A percentile compares a stretch with the other conserved stretches of the same genome.
phyloP scores from a whole-genome alignment of 1,140 invertebrate genomes.

The Nymphalis io region DNA sequence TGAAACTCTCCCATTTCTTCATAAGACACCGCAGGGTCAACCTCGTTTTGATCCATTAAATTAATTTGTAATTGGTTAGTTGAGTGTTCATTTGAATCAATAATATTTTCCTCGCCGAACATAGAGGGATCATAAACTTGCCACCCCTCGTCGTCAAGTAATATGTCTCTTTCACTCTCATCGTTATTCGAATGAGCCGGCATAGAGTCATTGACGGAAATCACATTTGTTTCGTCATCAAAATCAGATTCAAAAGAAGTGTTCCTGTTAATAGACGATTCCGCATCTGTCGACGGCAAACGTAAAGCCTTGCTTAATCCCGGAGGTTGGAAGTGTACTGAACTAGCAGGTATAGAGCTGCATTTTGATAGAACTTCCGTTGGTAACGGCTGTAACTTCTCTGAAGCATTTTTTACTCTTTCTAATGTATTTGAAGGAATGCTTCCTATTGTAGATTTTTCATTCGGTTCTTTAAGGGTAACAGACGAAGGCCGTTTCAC shows the following conservation, averaged over 20 bases:
- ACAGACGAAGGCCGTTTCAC: constrained; percentile 66
- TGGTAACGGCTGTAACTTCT: constrained; percentile 64
- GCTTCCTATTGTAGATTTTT: constrained; percentile 45
- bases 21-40: constrained; percentile 44
- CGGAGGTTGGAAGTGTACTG: constrained; percentile 66
- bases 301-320: constrained; percentile 48
- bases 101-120: constrained; percentile 55
- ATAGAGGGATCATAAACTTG: constrained; percentile 70
- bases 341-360: constrained; percentile 60
- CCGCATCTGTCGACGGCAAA: background rate
- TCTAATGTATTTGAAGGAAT: constrained; percentile 66
- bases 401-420: constrained; percentile 62
- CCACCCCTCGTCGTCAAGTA: constrained; percentile 73
- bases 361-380: constrained; percentile 43
- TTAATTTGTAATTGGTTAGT: background rate
- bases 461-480: constrained; percentile 39
- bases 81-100: constrained; percentile 15
- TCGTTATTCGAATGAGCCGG: background rate
- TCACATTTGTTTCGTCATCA: constrained; percentile 20
- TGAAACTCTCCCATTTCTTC: constrained; percentile 83
- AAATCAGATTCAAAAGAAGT: constrained; percentile 11
- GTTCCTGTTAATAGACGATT: background rate
- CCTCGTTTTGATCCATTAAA: constrained; percentile 47
- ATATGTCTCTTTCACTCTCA: background rate
- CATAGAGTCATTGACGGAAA: background rate